Conservation (phyloP, 2,113 vertebrate genomes). For the Manacus vitellinus region DNA sequence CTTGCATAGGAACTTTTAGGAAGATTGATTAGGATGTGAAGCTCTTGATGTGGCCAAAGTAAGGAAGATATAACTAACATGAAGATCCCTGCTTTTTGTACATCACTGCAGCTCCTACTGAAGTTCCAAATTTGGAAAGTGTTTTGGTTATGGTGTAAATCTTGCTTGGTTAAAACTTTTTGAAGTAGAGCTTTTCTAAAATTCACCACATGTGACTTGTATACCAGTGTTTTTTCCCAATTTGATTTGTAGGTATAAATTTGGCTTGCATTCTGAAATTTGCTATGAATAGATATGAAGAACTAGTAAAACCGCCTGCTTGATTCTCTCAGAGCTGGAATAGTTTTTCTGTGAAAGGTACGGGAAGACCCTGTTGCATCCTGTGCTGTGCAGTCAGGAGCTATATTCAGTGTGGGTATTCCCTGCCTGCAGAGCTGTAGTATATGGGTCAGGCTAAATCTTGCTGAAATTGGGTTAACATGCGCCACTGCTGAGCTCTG, state of each 20-base stretch:
- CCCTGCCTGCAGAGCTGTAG: background rate
- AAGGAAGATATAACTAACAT: background rate
- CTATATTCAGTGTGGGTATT: background rate
- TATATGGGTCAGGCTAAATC: background rate
- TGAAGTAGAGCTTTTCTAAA: background rate
- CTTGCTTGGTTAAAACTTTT: background rate
- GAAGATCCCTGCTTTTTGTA: background rate
- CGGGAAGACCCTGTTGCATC: background rate
- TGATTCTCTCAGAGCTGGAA: background rate
- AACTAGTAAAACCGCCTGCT: background rate
- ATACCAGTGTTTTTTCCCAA: background rate
- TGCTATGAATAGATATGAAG: background rate
- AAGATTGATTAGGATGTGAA: background rate
- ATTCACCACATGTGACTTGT: background rate
- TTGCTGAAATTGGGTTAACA: background rate
- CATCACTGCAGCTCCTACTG: background rate
- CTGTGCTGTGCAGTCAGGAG: background rate
- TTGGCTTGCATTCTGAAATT: background rate
- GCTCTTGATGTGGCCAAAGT: background rate
- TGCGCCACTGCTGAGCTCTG: background rate
- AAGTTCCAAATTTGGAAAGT: background rate
- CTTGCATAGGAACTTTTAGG: background rate
- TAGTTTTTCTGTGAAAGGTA: background rate
- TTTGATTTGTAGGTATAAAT: background rate
- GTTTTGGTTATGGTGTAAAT: background rate